Conservation (phyloP, 1,140 invertebrate species). For the Macrostomum lignano region DNA sequence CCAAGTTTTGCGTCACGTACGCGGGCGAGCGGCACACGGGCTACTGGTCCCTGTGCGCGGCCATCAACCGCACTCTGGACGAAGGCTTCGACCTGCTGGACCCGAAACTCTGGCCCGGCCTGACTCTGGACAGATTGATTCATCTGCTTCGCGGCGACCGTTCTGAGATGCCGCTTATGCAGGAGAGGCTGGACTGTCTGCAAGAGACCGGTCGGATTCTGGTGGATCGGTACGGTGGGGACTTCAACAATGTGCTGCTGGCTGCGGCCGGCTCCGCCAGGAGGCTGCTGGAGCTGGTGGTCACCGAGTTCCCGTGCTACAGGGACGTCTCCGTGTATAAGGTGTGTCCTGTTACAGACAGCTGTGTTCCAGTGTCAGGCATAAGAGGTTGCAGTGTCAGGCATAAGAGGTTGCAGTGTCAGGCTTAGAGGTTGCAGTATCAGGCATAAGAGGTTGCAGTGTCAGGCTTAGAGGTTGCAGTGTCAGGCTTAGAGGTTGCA, state of each 20-base stretch:
- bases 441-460: too few species aligned
- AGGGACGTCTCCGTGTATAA: slow-evolving; percentile 48
- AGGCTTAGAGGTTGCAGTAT: too few species aligned
- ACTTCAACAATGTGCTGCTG: slow-evolving; percentile 3
- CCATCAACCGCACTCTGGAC: slow-evolving; percentile 50
- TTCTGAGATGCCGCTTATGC: slow-evolving; percentile 38
- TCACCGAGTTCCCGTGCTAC: slow-evolving; percentile 54
- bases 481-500: too few species aligned
- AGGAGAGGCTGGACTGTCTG: slow-evolving; percentile 43
- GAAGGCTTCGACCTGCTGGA: slow-evolving; percentile 27
- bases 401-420: too few species aligned
- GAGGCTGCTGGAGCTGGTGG: slow-evolving; percentile 42
- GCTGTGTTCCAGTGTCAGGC: too few species aligned
- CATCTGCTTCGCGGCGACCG: too few species aligned
- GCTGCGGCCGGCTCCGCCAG: slow-evolving; percentile 28
- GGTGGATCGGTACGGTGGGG: slow-evolving; percentile 12
- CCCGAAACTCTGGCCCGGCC: slow-evolving; percentile 35
- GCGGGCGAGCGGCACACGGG: slow-evolving; percentile 42
- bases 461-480: too few species aligned
- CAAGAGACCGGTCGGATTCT: slow-evolving; percentile 44
- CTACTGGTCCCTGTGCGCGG: slow-evolving; percentile 69
- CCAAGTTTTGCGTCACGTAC: too few species aligned
- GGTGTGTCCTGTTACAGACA: too few species aligned
- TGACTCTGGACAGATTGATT: too few species aligned
- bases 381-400: too few species aligned